Percentiles rank a stretch among this genome's conserved stretches.
These are phyloP conservation scores for Odobenus rosmarus DNA, from an alignment of 2,113 vertebrate species.

Conservation along the genomic window DNA sequence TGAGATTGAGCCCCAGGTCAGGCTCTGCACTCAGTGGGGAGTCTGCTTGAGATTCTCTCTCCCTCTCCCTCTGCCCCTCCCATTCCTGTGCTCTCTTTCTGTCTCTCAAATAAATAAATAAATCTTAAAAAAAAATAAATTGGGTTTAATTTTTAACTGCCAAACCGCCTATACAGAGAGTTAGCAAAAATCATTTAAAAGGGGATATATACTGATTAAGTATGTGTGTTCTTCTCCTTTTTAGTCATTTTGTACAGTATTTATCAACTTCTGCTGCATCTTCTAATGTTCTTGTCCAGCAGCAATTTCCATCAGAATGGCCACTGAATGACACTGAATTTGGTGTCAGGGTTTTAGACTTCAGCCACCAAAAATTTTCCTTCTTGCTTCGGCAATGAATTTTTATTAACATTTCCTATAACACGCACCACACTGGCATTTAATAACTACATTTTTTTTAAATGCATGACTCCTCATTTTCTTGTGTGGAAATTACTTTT, in stretches of 20 bases:
- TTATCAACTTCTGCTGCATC: background rate
- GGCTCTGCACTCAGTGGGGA: background rate
- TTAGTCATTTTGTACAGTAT: background rate
- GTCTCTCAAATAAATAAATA: background rate
- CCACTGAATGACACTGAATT: background rate
- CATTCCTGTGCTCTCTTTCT: background rate
- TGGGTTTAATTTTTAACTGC: background rate
- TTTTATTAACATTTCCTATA: background rate
- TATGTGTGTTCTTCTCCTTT: background rate
- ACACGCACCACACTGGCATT: background rate
- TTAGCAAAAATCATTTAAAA: background rate
- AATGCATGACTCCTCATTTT: background rate
- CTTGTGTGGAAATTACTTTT: background rate
- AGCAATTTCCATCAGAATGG: background rate
- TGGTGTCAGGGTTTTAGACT: background rate
- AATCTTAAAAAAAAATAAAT: background rate
- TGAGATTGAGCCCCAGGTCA: background rate
- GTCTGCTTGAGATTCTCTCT: background rate
- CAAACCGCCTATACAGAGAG: accelerated
- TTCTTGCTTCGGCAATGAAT: background rate
- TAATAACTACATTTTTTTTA: background rate
- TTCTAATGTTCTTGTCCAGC: background rate
- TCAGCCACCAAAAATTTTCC: background rate
- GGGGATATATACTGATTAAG: too few species aligned
- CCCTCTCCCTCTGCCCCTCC: background rate